Percentiles rank a stretch among this genome's conserved stretches.
These are phyloP conservation scores for Urocynchramus pylzowi DNA, from an alignment of 2,113 vertebrate species.

Conservation along the genomic window DNA sequence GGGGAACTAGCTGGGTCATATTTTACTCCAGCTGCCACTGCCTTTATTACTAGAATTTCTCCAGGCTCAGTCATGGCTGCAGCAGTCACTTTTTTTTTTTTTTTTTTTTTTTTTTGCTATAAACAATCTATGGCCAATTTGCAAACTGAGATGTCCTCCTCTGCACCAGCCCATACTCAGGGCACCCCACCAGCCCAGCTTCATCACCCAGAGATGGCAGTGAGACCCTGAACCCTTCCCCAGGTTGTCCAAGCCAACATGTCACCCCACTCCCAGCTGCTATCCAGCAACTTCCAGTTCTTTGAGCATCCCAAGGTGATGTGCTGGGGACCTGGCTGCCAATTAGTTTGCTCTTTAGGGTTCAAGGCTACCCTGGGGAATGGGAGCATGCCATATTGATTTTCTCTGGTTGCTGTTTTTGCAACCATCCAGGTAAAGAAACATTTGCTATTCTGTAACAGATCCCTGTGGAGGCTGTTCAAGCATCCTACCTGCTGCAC, in stretches of 20 bases:
- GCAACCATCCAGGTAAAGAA: background rate
- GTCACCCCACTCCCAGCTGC: background rate
- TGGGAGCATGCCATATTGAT: accelerated
- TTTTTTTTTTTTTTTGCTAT: background rate
- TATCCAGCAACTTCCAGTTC: background rate
- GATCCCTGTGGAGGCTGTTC: background rate
- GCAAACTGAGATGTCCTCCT: background rate
- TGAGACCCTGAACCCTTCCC: background rate
- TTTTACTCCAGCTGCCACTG: background rate
- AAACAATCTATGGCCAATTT: background rate
- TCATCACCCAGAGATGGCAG: background rate
- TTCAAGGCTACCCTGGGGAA: background rate
- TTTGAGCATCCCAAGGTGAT: background rate
- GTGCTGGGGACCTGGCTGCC: background rate
- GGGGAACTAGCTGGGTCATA: background rate
- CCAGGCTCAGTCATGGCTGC: background rate
- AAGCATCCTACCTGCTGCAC: background rate
- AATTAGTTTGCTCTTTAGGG: background rate
- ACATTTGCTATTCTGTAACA: background rate
- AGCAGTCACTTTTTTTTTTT: background rate
- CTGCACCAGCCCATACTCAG: background rate
- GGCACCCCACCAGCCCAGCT: background rate
- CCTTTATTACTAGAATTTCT: background rate
- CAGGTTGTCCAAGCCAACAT: background rate
- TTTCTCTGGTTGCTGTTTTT: background rate